phyloP scores from a whole-genome alignment of 1,140 invertebrate genomes.

The Trichonephila inaurata region DNA sequence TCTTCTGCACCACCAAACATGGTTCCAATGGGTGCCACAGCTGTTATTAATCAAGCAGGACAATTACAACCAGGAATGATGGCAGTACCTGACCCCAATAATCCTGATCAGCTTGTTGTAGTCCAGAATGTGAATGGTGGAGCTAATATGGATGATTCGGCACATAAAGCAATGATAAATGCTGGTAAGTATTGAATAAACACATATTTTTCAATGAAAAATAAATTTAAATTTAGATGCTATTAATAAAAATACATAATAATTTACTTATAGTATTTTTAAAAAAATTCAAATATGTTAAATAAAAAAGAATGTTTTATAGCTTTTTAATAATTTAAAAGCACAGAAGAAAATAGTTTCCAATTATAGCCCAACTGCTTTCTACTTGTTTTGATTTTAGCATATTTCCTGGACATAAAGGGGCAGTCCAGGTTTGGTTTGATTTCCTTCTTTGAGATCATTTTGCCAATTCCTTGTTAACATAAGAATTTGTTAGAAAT shows the following conservation, averaged over 20 bases:
- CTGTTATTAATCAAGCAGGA: conserved; percentile 67
- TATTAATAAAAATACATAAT: background rate
- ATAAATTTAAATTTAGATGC: background rate
- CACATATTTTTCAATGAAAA: background rate
- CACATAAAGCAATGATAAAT: conserved; percentile 65
- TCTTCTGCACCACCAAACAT: conserved; percentile 64
- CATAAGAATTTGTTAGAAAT: too few relatives aligned
- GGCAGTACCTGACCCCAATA: conserved; percentile 52
- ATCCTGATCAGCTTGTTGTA: conserved; percentile 66
- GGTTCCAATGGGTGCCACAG: conserved; percentile 60
- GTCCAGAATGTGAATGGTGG: conserved; percentile 72
- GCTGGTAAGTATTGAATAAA: conserved; percentile 8
- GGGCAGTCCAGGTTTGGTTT: too few relatives aligned
- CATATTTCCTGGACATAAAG: too few relatives aligned
- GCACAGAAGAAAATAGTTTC: too few relatives aligned
- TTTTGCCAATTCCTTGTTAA: too few relatives aligned
- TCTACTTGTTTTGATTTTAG: too few relatives aligned
- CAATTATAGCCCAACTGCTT: too few relatives aligned
- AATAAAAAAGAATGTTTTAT: too few relatives aligned
- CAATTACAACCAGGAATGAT: conserved; percentile 65
- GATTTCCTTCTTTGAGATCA: too few relatives aligned
- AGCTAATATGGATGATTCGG: conserved; percentile 60
- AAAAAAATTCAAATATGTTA: too few relatives aligned
- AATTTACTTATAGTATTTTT: too few relatives aligned
- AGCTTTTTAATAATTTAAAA: too few relatives aligned